These are phyloP conservation scores for Odontocerum albicorne DNA, from an alignment of 2,888 invertebrate genomes.

Conservation along the genomic window DNA sequence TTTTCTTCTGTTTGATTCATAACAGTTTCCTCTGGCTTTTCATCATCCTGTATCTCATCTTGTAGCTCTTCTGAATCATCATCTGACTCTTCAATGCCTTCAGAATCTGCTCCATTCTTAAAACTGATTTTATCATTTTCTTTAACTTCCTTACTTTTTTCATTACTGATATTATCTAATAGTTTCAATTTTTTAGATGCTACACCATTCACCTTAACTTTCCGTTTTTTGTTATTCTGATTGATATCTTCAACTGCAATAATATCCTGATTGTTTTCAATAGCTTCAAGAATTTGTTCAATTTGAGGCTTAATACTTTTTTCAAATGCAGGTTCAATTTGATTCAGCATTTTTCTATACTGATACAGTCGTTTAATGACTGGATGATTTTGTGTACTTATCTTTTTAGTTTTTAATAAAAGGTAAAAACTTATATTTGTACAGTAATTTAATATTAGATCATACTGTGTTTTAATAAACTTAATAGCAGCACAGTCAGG, in stretches of 20 bases:
- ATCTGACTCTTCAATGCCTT: conserved; percentile 43
- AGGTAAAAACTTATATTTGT: conserved; percentile 86
- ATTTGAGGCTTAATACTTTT: conserved; percentile 70
- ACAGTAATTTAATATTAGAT: conserved; percentile 77
- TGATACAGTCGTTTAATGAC: conserved; percentile 82
- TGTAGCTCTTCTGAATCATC: conserved; percentile 41
- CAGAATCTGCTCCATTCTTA: conserved; percentile 49
- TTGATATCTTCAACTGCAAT: conserved; percentile 43
- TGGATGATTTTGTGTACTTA: conserved; percentile 81
- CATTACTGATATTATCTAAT: conserved; percentile 38
- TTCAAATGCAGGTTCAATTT: conserved; percentile 71
- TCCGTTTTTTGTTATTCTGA: conserved; percentile 34
- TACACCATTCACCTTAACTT: conserved; percentile 22
- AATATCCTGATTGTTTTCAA: conserved; percentile 50
- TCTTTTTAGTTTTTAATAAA: conserved; percentile 75
- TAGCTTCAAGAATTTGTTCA: conserved; percentile 61
- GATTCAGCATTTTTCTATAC: conserved; percentile 73
- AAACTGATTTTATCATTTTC: conserved; percentile 49
- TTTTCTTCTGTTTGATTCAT: too few species aligned
- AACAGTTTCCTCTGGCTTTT: conserved; percentile 41
- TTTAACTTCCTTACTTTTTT: conserved; percentile 42
- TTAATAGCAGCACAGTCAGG: conserved; percentile 66
- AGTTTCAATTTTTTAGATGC: conserved; percentile 50
- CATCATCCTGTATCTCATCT: conserved; percentile 39
- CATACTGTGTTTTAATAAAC: conserved; percentile 71